Evolutionary conservation across 2,113 vertebrate species (phyloP).

Genomic region (Gallinago paraguaiae): DNA sequence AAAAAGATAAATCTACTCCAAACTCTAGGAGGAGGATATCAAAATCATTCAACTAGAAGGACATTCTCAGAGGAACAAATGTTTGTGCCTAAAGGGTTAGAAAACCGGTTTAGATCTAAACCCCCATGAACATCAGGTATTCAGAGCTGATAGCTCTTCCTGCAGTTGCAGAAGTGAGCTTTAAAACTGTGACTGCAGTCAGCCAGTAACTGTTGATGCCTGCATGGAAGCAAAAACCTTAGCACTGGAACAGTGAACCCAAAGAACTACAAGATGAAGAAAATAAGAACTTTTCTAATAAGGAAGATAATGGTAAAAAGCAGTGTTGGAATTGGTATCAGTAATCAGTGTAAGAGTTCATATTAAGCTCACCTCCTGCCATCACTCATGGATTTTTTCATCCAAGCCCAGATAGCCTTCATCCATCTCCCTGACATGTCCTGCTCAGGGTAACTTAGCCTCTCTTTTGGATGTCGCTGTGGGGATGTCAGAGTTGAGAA

Average conservation of each 20-base stretch:
- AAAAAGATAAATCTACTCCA: background rate
- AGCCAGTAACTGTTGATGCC: constrained; percentile 1
- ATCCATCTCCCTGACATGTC: constrained; percentile 22
- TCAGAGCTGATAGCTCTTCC: constrained; percentile 1
- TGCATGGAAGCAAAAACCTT: background rate
- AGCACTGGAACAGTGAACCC: background rate
- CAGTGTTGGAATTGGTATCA: background rate
- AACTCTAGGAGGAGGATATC: background rate
- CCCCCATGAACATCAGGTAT: background rate
- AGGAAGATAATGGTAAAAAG: background rate
- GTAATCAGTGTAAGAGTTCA: background rate
- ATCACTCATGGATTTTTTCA: constrained; percentile 9
- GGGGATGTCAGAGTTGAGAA: background rate
- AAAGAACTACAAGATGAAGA: background rate
- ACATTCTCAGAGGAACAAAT: constrained; percentile 6
- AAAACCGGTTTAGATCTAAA: constrained; percentile 43
- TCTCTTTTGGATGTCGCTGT: background rate
- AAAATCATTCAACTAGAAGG: constrained; percentile 28
- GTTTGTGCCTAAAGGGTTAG: constrained; percentile 13
- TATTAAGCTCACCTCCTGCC: background rate
- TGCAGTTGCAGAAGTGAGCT: background rate
- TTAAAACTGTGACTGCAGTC: constrained; percentile 13
- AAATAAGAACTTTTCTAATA: background rate
- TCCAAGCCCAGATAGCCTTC: background rate
- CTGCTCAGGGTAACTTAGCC: background rate